Percentiles rank a stretch among this genome's conserved stretches.
Conservation (phyloP, 1,140 invertebrate species). For the Caenorhabditis brenneri region DNA sequence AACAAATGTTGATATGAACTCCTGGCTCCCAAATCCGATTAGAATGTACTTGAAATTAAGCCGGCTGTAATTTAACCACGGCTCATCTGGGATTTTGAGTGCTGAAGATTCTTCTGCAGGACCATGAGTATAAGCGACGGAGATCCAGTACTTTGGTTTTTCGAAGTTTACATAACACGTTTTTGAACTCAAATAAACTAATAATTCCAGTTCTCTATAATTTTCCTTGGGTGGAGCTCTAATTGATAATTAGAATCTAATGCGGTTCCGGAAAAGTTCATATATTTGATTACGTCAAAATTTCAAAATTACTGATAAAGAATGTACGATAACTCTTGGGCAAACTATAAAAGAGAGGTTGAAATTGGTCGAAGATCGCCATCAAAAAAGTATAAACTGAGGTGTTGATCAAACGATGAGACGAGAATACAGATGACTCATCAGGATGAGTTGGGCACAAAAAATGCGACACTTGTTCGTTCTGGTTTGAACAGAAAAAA, state of each 20-base stretch:
- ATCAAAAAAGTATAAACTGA: not conserved
- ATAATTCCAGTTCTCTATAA: too few species aligned
- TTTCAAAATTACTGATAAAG: not conserved
- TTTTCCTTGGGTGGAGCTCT: too few species aligned
- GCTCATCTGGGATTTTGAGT: not conserved
- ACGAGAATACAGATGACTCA: not conserved
- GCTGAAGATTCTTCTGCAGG: too few species aligned
- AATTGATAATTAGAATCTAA: too few species aligned
- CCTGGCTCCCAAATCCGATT: too few species aligned
- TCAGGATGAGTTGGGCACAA: not conserved
- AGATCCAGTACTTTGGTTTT: too few species aligned
- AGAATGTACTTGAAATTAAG: too few species aligned
- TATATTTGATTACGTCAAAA: not conserved
- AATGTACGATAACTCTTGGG: not conserved
- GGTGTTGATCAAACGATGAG: too few species aligned
- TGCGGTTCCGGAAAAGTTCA: not conserved
- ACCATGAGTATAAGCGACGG: too few species aligned
- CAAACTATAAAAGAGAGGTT: not conserved
- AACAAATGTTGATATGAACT: too few species aligned
- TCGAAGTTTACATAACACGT: too few species aligned
- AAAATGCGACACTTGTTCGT: slow-evolving; percentile 8
- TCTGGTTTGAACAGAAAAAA: not conserved
- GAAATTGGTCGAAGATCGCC: not conserved
- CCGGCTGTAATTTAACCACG: not conserved
- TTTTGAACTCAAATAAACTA: too few species aligned